Evolutionary conservation across 2,113 vertebrate genomes (phyloP).

Genomic region (Aspidoscelis tigris): DNA sequence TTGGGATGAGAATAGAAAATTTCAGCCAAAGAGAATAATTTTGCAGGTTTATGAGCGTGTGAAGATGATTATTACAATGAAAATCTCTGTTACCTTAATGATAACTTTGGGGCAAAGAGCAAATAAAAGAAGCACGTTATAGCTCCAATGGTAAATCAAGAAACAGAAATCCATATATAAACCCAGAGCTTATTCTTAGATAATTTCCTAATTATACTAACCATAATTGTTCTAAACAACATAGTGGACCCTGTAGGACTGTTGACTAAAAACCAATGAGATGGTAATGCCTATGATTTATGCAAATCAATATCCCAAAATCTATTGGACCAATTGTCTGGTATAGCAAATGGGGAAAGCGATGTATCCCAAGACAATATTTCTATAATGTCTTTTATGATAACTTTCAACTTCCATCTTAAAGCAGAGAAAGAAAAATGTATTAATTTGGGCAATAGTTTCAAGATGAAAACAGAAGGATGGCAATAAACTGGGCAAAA

Average conservation of each 20-base stretch:
- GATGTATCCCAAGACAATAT: conserved; percentile 1
- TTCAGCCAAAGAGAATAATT: conserved; percentile 54
- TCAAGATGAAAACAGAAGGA: neutral
- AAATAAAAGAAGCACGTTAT: conserved; percentile 47
- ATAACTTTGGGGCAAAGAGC: conserved; percentile 53
- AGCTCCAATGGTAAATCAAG: conserved; percentile 39
- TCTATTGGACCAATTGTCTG: neutral
- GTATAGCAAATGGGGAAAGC: conserved; percentile 10
- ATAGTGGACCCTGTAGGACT: neutral
- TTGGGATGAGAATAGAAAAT: conserved; percentile 35
- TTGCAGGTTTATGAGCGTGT: conserved; percentile 44
- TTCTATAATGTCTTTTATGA: neutral
- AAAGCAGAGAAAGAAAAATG: neutral
- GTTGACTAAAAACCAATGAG: conserved; percentile 14
- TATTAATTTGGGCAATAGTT: conserved; percentile 4
- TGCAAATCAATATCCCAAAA: neutral
- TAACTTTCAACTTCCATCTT: neutral
- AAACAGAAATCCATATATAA: neutral
- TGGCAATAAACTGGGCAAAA: conserved; percentile 19
- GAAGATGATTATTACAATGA: conserved; percentile 10
- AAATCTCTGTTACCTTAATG: conserved; percentile 51
- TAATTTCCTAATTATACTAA: conserved; percentile 2
- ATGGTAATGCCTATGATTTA: neutral
- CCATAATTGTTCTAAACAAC: neutral
- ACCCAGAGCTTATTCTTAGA: neutral